These are phyloP conservation scores for Oreochromis spilurus DNA, from an alignment of 2,113 vertebrate species.

Conservation along the genomic window DNA sequence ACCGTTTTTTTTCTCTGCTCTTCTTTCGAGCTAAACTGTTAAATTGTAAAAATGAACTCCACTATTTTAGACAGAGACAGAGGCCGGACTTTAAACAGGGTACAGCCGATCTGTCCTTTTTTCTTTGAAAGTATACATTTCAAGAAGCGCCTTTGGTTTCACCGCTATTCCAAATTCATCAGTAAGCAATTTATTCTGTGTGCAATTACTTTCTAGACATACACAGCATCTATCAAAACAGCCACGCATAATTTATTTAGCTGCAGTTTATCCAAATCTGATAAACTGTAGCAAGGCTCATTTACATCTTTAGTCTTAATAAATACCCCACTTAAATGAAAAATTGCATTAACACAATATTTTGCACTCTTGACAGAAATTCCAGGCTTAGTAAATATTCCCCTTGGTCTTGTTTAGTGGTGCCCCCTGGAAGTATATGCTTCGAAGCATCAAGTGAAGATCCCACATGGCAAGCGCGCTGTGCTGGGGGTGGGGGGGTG, in stretches of 20 bases:
- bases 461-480: neutral
- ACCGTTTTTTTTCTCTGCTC: neutral
- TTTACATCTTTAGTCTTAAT: neutral
- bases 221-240: neutral
- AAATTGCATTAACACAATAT: neutral
- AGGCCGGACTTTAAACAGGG: neutral
- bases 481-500: neutral
- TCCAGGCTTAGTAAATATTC: neutral
- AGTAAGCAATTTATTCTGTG: neutral
- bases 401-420: neutral
- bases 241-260: neutral
- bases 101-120: fast-evolving
- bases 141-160: neutral
- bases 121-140: neutral
- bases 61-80: neutral
- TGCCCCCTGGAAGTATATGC: neutral
- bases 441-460: neutral
- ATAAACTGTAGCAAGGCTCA: neutral
- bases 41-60: neutral
- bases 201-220: neutral
- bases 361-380: neutral
- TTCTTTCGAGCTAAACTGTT: neutral
- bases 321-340: neutral
- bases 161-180: neutral
- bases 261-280: neutral